Base-by-base conservation (phyloP, 2,797 vertebrate species). In the Botia almorhae region DNA sequence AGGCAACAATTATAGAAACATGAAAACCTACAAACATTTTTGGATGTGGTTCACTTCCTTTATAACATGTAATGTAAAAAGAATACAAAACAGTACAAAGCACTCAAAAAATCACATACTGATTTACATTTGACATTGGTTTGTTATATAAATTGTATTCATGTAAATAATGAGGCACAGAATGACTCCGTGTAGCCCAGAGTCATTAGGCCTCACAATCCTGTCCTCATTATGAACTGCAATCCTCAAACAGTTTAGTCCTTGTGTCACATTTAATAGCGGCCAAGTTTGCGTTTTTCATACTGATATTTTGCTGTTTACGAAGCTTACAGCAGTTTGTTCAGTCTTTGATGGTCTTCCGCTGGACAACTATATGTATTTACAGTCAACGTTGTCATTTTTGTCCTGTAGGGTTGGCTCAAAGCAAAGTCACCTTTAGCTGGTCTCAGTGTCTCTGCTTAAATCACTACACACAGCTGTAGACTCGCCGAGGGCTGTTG, bases 161-260 rank as follows among this genome's bases (percentile, higher is more conserved):
- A 86, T 87, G 87, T 92, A 90, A 93, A 90, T 92, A 87, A 89
- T 88, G 90, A 94, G 94, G 94, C 94, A 94, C 93, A 90, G 88
- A 90, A 88, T 88, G 82, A 89, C 88, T 87, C 87, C 53, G 80
- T 81, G 82, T 85, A 82, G 61, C 83, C 82, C 81, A 79, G 77
- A 80, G 79, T 88, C 83, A 74, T 64, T 88, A 50, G 72, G 75
- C 80, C 81, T 26, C 67, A 43, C 63, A 23, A n/a, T 75, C 65
- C 50, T 65, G 55, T 71, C 65, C 43, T 78, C 58, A 33, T 70
- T 33, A 51, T 63, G 23, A 21, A 69, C 76, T 63, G 69, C 60
- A 46, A 53, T 61, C 75, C 46, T 82, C 53, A 29, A 21, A 69
- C 39, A 58, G 51, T 11, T 12, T 19, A 55, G 50, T 51, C 14